These are phyloP conservation scores for Istiophorus platypterus DNA, from an alignment of 2,113 vertebrate genomes.

Conservation along the genomic window DNA sequence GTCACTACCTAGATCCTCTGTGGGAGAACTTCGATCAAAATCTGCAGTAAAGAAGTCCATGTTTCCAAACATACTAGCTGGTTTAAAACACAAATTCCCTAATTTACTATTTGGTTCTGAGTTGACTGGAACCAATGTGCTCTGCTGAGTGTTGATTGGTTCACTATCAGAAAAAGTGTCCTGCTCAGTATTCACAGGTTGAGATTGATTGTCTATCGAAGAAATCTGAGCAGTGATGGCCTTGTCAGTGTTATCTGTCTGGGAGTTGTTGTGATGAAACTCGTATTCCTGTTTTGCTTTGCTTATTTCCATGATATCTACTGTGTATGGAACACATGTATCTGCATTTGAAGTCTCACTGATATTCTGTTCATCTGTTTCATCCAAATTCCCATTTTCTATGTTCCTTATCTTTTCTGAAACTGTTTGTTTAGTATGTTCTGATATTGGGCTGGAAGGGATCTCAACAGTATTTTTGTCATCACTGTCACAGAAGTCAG, in stretches of 20 bases:
- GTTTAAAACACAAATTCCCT: neutral
- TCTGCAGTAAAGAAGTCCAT: slow-evolving; percentile 35
- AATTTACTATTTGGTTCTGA: neutral
- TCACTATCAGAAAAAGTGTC: slow-evolving; percentile 9
- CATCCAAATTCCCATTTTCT: slow-evolving; percentile 23
- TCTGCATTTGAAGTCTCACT: neutral
- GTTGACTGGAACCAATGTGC: neutral
- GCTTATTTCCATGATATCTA: slow-evolving; percentile 8
- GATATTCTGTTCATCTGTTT: slow-evolving; percentile 1
- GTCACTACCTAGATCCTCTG: slow-evolving; percentile 44
- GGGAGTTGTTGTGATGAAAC: neutral
- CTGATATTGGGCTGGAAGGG: slow-evolving; percentile 10
- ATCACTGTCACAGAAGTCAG: neutral
- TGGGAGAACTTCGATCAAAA: slow-evolving; percentile 25
- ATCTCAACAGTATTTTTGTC: neutral
- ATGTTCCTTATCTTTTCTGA: neutral
- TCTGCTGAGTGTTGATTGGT: neutral
- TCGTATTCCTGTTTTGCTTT: neutral
- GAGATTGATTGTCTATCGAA: neutral
- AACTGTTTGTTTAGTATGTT: neutral
- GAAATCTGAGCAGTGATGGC: neutral
- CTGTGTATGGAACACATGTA: neutral
- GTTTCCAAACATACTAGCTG: slow-evolving; percentile 4
- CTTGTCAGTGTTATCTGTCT: slow-evolving; percentile 50
- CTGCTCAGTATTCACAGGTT: neutral